Base-by-base conservation (phyloP, 2,113 vertebrate genomes). In the Protobothrops flavoviridis region DNA sequence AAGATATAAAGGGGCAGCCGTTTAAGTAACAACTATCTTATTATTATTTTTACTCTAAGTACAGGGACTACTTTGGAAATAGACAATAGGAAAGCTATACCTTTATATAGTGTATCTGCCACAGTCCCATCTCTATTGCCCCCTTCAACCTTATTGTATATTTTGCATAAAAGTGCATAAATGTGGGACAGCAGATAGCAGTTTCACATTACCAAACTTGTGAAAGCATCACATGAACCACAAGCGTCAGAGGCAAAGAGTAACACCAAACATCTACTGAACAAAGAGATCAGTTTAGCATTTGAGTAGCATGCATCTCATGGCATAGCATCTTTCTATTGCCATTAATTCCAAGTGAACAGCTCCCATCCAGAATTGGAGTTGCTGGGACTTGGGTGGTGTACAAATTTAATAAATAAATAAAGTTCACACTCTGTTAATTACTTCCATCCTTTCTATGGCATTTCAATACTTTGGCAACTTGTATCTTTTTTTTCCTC, bases 401-500 rank as follows among this genome's bases (percentile, higher is more conserved):
- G 5, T n/a, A 74, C n/a, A 74, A 33, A 33, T 33, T 74, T 74
- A 33, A 74, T 74, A 33, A 74, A n/a, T 74, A 74, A 69, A 74
- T 33, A 33, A 74, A 74, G 29, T 1, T 29, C 26, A 50, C 50
- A 50, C 85, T 15, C 0, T 24, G 13, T 12, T 29, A 87, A n/a
- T 24, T 5, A 52, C 26, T 52, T 15, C 26, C 15, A 5, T 24
- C 26, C 12, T 87, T 17, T 52, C 86, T 52, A 15, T 87, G 48
- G 24, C 48, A 13, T 87, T 87, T 29, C 6, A 15, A 29, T 87
- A 26, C 26, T 17, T 52, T 8, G 5, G 48, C 86, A 87, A 26
- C 48, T 15, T 87, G 24, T 12, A 26, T 52, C 24, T 29, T 13
- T 17, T 1, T 29, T 13, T 17, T 1, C 0, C 3, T 0, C 1